phyloP scores from a whole-genome alignment of 2,113 vertebrate genomes.

The Catagonus wagneri region DNA sequence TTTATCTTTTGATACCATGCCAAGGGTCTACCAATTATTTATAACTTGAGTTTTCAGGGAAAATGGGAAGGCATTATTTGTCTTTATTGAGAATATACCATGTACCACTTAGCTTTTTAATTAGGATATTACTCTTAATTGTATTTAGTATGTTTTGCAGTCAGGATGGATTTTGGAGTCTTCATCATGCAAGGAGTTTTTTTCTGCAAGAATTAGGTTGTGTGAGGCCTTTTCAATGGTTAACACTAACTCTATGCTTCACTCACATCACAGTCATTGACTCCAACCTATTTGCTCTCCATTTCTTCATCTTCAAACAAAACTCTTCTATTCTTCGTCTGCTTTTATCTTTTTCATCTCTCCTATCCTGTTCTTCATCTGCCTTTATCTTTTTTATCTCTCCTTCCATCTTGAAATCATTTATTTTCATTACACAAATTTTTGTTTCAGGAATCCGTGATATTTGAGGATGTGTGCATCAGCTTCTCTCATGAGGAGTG shows the following conservation, averaged over 20 bases:
- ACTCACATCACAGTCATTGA: background rate
- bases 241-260: background rate
- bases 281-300: background rate
- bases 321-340: background rate
- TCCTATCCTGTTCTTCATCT: too few species aligned
- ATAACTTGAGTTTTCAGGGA: background rate
- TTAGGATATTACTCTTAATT: background rate
- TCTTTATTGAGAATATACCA: background rate
- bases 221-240: background rate
- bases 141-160: background rate
- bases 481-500: background rate
- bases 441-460: background rate
- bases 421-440: background rate
- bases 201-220: background rate
- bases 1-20: background rate
- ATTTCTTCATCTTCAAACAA: background rate
- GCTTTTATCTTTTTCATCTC: background rate
- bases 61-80: background rate
- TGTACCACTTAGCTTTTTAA: background rate
- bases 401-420: background rate
- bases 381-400: background rate
- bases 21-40: background rate
- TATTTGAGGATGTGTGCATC: background rate
- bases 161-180: background rate
- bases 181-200: background rate